A percentile compares a stretch with the other conserved stretches of the same genome.
Conservation (phyloP, 2,113 vertebrate genomes). For the Trogon surrucura region DNA sequence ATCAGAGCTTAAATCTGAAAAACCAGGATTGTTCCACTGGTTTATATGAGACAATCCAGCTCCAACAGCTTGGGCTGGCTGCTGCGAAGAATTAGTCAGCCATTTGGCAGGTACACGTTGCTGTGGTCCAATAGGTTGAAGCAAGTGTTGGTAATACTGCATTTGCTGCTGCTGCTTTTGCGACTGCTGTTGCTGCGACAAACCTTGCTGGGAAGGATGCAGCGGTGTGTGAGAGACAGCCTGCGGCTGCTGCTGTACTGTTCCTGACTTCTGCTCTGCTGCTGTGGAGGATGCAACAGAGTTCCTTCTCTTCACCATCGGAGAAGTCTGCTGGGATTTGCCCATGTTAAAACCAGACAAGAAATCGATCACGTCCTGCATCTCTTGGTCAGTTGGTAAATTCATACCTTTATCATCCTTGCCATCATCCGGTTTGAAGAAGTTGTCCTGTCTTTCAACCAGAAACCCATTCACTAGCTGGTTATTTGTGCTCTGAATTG, state of each 20-base stretch:
- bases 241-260: conserved; percentile 80
- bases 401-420: conserved; percentile 96
- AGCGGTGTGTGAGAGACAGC: conserved; percentile 81
- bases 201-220: conserved; percentile 80
- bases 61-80: conserved; percentile 78
- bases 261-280: conserved; percentile 86
- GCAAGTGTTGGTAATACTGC: conserved; percentile 92
- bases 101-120: conserved; percentile 87
- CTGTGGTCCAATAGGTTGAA: conserved; percentile 86
- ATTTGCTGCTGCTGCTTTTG: conserved; percentile 85
- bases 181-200: conserved; percentile 76
- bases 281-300: conserved; percentile 87
- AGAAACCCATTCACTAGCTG: conserved; percentile 84
- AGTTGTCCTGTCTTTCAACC: conserved; percentile 70
- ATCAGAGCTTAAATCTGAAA: conserved; percentile 93
- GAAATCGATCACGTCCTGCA: conserved; percentile 99
- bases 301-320: conserved; percentile 91
- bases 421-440: conserved; percentile 71
- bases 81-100: conserved; percentile 84
- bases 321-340: conserved; percentile 96
- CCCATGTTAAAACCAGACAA: conserved; percentile 99
- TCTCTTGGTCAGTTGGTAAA: conserved; percentile 97
- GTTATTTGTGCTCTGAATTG: conserved; percentile 68
- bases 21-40: conserved; percentile 88
- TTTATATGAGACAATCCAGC: conserved; percentile 87